Evolutionary conservation across 2,888 invertebrate species (phyloP), one percentile per base, ranked within the genome.

Genomic region (Drosophila borborema): DNA sequence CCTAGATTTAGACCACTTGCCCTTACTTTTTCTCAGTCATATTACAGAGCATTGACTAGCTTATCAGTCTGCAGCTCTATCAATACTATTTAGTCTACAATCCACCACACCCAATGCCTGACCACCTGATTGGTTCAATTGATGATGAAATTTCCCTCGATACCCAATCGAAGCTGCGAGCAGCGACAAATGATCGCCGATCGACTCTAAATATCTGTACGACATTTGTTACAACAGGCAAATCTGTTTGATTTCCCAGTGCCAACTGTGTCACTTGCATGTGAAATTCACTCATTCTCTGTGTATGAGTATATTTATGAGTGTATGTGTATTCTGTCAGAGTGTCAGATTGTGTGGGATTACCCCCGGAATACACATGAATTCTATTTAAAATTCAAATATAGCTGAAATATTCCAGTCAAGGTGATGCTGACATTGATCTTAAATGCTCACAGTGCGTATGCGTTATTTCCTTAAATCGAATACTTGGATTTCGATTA

Each of bases 251-350:
- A 43, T 70, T n/a, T 18, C 34, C 53, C 43, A 63, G 49, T 75
- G 63, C 70, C 64, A 75, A 74, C 69, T 55, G 53, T 64, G 77
- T 76, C 77, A 76, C 20, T 28, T 36, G 28, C 64, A 71, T 51
- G 55, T 31, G 20, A 51, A 38, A 53, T 53, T 20, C 2, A 8
- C 18, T 18, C 16, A 34, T 3, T 55, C 6, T 14, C n/a, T 40
- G 23, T 23, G 53, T 38, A 20, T 38, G 36, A 0, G 20, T 10
- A 12, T 34, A 34, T 34, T 8, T 9, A 34, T 34, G 34, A 9
- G 38, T 16, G 23, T 16, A 16, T 54, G 53, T 10, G 2, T 2
- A n/a, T 28, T 14, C 16, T 40, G 38, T 28, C 6, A 28, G 28
- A 28, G 20, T 28, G 28, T 28, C 28, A 28, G 28, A 28, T 2